Conservation (phyloP, 1,140 invertebrate genomes). For the Batillaria attramentaria region DNA sequence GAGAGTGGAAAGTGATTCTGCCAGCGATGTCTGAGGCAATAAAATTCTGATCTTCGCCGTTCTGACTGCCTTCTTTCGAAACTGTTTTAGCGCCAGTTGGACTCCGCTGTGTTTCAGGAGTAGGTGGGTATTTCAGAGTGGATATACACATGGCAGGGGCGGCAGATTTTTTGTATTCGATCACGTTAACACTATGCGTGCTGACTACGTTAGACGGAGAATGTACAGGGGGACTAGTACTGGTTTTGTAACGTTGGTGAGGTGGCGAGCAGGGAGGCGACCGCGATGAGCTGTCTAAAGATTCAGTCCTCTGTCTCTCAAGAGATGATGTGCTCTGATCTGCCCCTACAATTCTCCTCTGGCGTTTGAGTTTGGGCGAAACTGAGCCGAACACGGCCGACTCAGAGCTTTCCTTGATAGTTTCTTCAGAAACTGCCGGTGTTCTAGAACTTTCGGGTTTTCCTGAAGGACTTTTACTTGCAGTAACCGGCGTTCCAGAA, state of each 20-base stretch:
- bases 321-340: not conserved
- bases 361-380: conserved; percentile 40
- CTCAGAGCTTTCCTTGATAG: conserved; percentile 12
- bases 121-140: not conserved
- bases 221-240: no score
- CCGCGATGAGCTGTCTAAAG: not conserved
- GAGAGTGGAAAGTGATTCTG: conserved; percentile 12
- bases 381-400: conserved; percentile 44
- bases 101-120: not conserved
- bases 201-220: not conserved
- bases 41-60: not conserved
- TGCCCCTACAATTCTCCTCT: not conserved
- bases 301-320: not conserved
- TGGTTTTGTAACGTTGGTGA: not conserved
- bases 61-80: not conserved
- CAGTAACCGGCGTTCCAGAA: no score
- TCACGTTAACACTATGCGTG: not conserved
- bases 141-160: conserved; percentile 9
- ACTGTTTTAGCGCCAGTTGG: not conserved
- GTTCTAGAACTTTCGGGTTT: no score
- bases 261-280: conserved; percentile 18
- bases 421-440: conserved; percentile 9
- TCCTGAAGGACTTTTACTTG: no score
- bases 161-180: not conserved
- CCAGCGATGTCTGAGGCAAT: not conserved